phyloP scores from a whole-genome alignment of 1,140 invertebrate genomes.

The Trachymyrmex septentrionalis region DNA sequence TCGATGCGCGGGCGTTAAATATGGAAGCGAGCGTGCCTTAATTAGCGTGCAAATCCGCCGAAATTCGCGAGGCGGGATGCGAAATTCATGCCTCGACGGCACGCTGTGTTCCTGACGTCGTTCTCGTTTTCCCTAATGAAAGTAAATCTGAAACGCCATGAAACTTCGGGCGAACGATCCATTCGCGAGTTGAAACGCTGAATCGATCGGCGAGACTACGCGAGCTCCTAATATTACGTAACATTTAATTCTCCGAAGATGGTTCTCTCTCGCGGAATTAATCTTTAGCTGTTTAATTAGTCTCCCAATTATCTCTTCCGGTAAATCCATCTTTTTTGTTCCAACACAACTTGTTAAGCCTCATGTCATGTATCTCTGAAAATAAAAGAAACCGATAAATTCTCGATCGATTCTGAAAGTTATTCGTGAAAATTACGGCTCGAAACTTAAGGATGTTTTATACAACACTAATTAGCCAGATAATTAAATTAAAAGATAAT shows the following conservation, averaged over 20 bases:
- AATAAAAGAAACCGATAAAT: neutral
- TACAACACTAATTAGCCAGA: no score
- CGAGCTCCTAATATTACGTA: neutral
- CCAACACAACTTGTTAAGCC: no score
- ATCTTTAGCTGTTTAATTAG: slow-evolving; percentile 14
- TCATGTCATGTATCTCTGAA: no score
- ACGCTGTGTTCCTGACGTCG: neutral
- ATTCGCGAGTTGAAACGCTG: neutral
- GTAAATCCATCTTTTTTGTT: neutral
- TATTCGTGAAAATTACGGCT: neutral
- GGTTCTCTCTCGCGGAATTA: neutral
- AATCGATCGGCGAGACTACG: slow-evolving; percentile 1
- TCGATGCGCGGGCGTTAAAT: slow-evolving; percentile 42
- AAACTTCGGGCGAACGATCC: slow-evolving; percentile 30
- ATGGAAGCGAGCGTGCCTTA: slow-evolving; percentile 46
- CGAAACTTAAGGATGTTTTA: neutral
- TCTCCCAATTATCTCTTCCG: neutral
- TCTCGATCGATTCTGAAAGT: neutral
- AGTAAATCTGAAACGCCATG: slow-evolving; percentile 43
- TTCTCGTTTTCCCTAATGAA: slow-evolving; percentile 44
- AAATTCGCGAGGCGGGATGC: slow-evolving; percentile 33
- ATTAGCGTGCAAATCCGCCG: slow-evolving; percentile 55
- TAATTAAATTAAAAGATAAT: no score
- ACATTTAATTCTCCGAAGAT: neutral
- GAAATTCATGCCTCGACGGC: slow-evolving; percentile 46